Evolutionary conservation across 2,888 invertebrate species (phyloP), one percentile per base, ranked within the genome.

Genomic region (Drosophila algonquin): DNA sequence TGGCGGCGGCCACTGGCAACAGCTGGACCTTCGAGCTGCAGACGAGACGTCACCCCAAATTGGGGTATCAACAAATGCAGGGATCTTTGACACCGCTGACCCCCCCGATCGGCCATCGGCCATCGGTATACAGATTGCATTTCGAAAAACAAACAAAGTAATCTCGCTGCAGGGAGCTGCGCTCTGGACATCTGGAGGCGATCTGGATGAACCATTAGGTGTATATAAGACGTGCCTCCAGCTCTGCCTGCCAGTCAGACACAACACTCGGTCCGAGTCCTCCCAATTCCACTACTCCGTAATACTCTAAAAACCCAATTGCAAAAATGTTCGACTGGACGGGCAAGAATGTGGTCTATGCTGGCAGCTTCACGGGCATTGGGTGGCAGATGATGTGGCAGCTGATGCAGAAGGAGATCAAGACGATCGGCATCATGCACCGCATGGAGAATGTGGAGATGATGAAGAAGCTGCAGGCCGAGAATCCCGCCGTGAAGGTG

Each of bases 381-480:
- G 91, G 90, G 44, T 85, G 80, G 79, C 88, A 90, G 60, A 80
- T 89, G 55, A 79, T 90, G 55, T 81, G 89, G 76, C 90, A 89
- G 35, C 79, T 85, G 65, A 77, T 91, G 56, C 88, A 85, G 57
- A 88, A 91, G 71, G 86, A 90, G 52, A 81, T 91, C 30, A 90
- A 84, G 30, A 81, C 58, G 63, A 52, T 92, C 59, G 80, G 90
- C 63, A 87, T 91, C 16, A 82, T 87, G 73, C 82, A 90, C 52
- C 87, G 90, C 61, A 80, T 90, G 89, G 91, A 91, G 75, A 91
- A 91, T 71, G 80, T 81, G 44, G 91, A 91, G 73, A 81, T 90
- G 79, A 62, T 92, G 55, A 86, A 89, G 54, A 90, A 89, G 35
- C 79, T 91, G 12, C 90, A 91, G 74, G 81, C 87, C 0, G 77